A percentile compares a stretch with the other conserved stretches of the same genome.
Conservation (phyloP, 2,113 vertebrate species). For the Rhinoderma darwinii region DNA sequence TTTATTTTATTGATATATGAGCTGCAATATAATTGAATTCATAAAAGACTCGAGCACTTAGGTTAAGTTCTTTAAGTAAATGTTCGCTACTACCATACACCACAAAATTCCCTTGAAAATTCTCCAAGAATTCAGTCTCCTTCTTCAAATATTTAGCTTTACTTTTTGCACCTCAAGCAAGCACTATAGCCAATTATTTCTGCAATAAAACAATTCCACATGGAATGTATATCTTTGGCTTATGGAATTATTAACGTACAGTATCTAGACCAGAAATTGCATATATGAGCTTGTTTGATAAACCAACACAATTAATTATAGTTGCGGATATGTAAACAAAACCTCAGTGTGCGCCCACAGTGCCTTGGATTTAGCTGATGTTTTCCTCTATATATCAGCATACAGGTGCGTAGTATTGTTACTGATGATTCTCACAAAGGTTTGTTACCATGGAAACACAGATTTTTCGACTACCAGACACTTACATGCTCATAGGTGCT, state of each 20-base stretch:
- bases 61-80: no score
- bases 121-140: no score
- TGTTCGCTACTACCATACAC: no score
- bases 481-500: not conserved
- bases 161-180: not conserved
- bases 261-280: not conserved
- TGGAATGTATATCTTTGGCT: not conserved
- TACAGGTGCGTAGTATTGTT: slow-evolving; percentile 26
- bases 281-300: not conserved
- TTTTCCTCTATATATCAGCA: slow-evolving; percentile 21
- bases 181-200: not conserved
- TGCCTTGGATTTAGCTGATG: slow-evolving; percentile 3
- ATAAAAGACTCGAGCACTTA: no score
- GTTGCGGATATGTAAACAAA: not conserved
- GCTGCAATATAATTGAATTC: no score
- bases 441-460: slow-evolving; percentile 47
- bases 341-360: not conserved
- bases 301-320: slow-evolving; percentile 6
- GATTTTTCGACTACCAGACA: not conserved
- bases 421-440: not conserved
- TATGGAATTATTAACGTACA: not conserved
- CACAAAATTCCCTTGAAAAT: no score
- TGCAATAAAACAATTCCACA: not conserved
- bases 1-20: no score
- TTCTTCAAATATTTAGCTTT: not conserved